Conservation (phyloP, 2,888 invertebrate genomes). For the Leptodirus hochenwartii region DNA sequence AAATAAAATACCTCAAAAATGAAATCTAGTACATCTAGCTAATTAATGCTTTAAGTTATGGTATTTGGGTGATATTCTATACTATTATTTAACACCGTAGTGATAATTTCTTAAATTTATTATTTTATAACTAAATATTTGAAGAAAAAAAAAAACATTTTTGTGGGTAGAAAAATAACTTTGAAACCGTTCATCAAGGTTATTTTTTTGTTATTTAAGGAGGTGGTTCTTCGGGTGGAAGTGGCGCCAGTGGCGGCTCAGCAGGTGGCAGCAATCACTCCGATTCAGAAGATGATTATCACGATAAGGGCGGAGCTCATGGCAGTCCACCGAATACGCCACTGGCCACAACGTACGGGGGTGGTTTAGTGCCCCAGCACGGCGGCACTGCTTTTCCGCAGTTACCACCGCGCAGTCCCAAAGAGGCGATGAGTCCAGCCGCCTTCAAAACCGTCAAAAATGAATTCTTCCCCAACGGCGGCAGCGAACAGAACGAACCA, state of each 20-base stretch:
- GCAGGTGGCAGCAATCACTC: conserved; percentile 67
- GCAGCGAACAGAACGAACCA: conserved; percentile 68
- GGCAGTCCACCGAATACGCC: conserved; percentile 36
- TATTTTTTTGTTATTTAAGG: too few species aligned
- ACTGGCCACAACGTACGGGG: conserved; percentile 33
- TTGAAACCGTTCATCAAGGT: too few species aligned
- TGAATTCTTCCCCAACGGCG: conserved; percentile 64
- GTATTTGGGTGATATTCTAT: too few species aligned
- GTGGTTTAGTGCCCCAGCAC: conserved; percentile 24
- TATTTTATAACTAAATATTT: too few species aligned
- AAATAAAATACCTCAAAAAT: too few species aligned
- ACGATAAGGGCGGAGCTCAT: conserved; percentile 20
- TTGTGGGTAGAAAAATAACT: too few species aligned
- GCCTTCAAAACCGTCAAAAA: conserved; percentile 30
- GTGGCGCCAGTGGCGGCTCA: conserved; percentile 31
- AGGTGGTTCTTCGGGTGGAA: conserved; percentile 15
- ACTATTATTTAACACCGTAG: too few species aligned
- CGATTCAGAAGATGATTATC: conserved; percentile 63
- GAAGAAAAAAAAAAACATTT: too few species aligned
- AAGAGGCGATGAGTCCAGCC: conserved; percentile 29
- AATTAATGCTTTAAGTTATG: too few species aligned
- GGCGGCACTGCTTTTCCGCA: conserved; percentile 20
- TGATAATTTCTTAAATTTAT: too few species aligned
- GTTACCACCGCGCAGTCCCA: conserved; percentile 43
- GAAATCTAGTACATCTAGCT: too few species aligned